These are phyloP conservation scores for Entomyzon cyanotis DNA, from an alignment of 2,113 vertebrate species.

Conservation along the genomic window DNA sequence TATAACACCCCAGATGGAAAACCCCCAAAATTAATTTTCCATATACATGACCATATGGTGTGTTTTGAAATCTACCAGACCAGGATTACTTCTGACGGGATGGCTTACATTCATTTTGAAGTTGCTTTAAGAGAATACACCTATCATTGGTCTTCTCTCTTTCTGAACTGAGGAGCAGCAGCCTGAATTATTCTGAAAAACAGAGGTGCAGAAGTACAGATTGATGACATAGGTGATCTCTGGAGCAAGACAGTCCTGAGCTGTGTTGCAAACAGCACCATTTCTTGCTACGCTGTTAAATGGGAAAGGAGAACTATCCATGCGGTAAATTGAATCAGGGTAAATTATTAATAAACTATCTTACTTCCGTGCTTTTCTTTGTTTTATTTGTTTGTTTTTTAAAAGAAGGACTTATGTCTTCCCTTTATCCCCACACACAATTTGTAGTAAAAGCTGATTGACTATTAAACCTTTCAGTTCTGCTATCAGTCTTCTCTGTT, in stretches of 20 bases:
- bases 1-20: background rate
- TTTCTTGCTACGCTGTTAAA: background rate
- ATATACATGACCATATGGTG: background rate
- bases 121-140: background rate
- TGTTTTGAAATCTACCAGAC: background rate
- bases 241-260: background rate
- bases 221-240: background rate
- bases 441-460: background rate
- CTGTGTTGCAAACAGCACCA: background rate
- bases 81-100: background rate
- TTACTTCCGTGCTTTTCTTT: background rate
- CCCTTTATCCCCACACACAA: background rate
- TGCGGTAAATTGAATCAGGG: background rate
- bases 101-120: background rate
- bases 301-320: background rate
- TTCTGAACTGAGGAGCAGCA: background rate
- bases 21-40: background rate
- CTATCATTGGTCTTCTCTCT: background rate
- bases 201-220: background rate
- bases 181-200: background rate
- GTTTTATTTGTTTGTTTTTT: background rate
- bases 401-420: background rate
- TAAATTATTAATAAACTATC: background rate
- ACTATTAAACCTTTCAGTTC: background rate
- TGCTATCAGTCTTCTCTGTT: background rate